These are phyloP conservation scores for Motacilla tschutschensis DNA, from an alignment of 2,113 vertebrate genomes.

Conservation along the genomic window DNA sequence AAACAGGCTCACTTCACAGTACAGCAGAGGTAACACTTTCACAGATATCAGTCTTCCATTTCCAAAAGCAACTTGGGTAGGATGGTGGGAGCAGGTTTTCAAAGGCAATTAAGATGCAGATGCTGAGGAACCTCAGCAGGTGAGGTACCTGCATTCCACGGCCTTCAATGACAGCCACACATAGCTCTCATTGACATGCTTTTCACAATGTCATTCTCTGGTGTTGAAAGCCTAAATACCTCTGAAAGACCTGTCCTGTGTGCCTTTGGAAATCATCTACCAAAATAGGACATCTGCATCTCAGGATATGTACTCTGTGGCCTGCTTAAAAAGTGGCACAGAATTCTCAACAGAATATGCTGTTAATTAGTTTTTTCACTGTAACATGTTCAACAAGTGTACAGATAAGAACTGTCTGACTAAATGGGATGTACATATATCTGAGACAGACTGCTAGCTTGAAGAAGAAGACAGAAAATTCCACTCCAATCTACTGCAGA, in stretches of 20 bases:
- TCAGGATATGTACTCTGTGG: background rate
- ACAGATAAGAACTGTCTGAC: background rate
- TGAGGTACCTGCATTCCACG: background rate
- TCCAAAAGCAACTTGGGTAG: background rate
- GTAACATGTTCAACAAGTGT: background rate
- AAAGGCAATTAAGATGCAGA: background rate
- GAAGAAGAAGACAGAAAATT: background rate
- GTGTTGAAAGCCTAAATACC: background rate
- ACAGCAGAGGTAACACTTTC: background rate
- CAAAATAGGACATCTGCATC: conserved; percentile 6
- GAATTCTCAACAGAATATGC: conserved; percentile 29
- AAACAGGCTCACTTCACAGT: background rate
- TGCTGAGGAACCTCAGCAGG: background rate
- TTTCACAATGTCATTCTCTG: background rate
- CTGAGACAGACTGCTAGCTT: background rate
- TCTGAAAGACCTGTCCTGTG: background rate
- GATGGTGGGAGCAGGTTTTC: background rate
- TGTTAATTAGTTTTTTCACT: conserved; percentile 51
- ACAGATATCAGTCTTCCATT: background rate
- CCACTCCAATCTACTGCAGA: background rate
- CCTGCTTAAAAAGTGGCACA: conserved; percentile 54
- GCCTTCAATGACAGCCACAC: background rate
- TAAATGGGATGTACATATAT: background rate
- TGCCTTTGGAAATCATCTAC: background rate
- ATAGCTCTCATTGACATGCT: background rate